Evolutionary conservation across 2,888 invertebrate species (phyloP).

Genomic region (Hyposoter didymator): DNA sequence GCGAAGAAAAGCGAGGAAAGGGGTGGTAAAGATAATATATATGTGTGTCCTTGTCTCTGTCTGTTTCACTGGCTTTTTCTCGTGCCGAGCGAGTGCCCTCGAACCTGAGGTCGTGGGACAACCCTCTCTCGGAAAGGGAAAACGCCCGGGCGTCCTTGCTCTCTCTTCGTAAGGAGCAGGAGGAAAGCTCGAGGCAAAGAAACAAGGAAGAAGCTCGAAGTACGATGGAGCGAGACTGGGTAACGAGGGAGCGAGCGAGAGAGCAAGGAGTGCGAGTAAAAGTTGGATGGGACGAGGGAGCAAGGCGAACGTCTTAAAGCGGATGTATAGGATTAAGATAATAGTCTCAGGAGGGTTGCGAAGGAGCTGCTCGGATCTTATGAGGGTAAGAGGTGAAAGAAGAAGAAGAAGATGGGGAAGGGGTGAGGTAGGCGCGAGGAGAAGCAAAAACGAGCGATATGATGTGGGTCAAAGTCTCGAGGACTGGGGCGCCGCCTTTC

Average conservation of each 20-base stretch:
- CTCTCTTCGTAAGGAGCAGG: slow-evolving; percentile 6
- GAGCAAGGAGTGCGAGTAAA: slow-evolving; percentile 38
- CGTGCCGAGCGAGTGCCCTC: slow-evolving; percentile 53
- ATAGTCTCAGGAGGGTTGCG: slow-evolving; percentile 80
- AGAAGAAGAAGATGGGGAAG: slow-evolving; percentile 68
- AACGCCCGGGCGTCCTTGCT: slow-evolving; percentile 65
- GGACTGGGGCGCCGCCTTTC: slow-evolving; percentile 80
- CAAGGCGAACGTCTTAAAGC: slow-evolving; percentile 79
- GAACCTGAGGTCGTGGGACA: slow-evolving; percentile 62
- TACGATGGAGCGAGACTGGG: slow-evolving; percentile 39
- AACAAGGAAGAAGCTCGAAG: slow-evolving; percentile 37
- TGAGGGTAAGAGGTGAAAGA: slow-evolving; percentile 42
- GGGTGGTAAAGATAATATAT: slow-evolving; percentile 35
- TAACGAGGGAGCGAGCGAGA: slow-evolving; percentile 2
- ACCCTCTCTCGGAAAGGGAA: slow-evolving; percentile 70
- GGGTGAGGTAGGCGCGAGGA: slow-evolving; percentile 52
- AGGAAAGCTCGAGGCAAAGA: slow-evolving; percentile 27
- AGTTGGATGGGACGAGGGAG: slow-evolving; percentile 41
- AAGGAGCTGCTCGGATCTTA: slow-evolving; percentile 76
- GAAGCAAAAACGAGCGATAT: slow-evolving; percentile 83
- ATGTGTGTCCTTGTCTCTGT: background rate
- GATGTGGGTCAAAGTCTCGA: slow-evolving; percentile 83
- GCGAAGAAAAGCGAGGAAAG: slow-evolving; percentile 49
- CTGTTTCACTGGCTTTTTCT: background rate
- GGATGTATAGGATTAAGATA: slow-evolving; percentile 83